A percentile compares a stretch with the other conserved stretches of the same genome.
Conservation (phyloP, 2,797 vertebrate species). For the Cyclopterus lumpus region DNA sequence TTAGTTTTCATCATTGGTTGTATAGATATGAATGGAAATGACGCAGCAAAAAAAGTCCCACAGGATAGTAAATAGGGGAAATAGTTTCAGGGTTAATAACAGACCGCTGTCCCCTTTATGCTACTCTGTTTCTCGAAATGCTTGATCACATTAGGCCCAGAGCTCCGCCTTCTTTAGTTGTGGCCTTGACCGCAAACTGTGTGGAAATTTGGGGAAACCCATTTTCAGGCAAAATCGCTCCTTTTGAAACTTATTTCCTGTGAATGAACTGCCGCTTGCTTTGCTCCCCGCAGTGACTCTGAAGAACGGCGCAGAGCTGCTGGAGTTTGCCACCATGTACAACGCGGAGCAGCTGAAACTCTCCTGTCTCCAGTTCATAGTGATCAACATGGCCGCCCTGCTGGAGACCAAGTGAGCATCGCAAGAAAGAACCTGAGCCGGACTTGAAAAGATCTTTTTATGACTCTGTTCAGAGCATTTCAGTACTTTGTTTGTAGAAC, state of each 20-base stretch:
- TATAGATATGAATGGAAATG: not conserved
- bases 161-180: not conserved
- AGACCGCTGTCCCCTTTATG: not conserved
- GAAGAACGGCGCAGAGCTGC: conserved; percentile 92
- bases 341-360: conserved; percentile 94
- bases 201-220: not conserved
- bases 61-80: not conserved
- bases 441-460: not conserved
- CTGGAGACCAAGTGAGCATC: conserved; percentile 92
- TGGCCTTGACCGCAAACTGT: not conserved
- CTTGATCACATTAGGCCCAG: not conserved
- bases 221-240: not conserved
- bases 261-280: not conserved
- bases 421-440: not conserved
- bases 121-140: not conserved
- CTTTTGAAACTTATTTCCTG: not conserved
- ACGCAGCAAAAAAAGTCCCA: not conserved
- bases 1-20: no score
- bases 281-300: conserved; percentile 88
- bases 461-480: not conserved
- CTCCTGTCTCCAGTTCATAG: conserved; percentile 96
- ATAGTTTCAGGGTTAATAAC: not conserved
- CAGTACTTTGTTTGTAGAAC: no score
- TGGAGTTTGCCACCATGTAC: conserved; percentile 94
- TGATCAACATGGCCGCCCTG: conserved; percentile 93